These are phyloP conservation scores for Struthidea cinerea DNA, from an alignment of 2,113 vertebrate genomes.

Conservation along the genomic window DNA sequence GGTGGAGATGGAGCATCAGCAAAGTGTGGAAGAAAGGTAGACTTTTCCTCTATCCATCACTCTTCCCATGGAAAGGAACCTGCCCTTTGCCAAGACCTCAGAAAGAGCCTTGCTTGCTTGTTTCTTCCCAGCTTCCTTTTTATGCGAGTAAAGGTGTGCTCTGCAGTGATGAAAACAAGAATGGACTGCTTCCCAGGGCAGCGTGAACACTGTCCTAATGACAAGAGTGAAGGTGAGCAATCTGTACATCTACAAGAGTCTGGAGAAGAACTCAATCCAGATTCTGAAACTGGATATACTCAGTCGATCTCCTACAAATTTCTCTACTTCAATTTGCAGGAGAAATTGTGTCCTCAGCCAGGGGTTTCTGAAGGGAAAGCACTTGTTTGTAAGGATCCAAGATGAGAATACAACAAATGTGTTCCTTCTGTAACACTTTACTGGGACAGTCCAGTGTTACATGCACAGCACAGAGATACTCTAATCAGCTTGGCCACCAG, in stretches of 20 bases:
- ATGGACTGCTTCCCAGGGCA: background rate
- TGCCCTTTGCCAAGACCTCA: background rate
- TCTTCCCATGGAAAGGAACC: background rate
- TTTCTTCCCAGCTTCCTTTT: background rate
- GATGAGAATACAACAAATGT: background rate
- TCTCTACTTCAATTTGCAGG: background rate
- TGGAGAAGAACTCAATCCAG: background rate
- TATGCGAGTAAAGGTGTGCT: background rate
- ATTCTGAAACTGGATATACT: background rate
- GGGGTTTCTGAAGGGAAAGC: background rate
- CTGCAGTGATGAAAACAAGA: background rate
- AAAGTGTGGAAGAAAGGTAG: background rate
- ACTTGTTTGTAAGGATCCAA: background rate
- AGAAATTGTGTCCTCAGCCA: background rate
- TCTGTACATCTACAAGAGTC: background rate
- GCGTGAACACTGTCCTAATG: background rate
- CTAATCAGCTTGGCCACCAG: background rate
- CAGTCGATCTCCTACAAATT: background rate
- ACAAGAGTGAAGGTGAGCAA: background rate
- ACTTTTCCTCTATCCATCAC: background rate
- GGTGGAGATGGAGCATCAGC: background rate
- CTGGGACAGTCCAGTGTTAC: background rate
- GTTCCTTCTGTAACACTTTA: background rate
- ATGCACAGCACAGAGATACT: background rate
- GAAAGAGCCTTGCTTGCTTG: background rate